These are phyloP conservation scores for Acromyrmex charruanus DNA, from an alignment of 1,140 invertebrate species.

Conservation along the genomic window DNA sequence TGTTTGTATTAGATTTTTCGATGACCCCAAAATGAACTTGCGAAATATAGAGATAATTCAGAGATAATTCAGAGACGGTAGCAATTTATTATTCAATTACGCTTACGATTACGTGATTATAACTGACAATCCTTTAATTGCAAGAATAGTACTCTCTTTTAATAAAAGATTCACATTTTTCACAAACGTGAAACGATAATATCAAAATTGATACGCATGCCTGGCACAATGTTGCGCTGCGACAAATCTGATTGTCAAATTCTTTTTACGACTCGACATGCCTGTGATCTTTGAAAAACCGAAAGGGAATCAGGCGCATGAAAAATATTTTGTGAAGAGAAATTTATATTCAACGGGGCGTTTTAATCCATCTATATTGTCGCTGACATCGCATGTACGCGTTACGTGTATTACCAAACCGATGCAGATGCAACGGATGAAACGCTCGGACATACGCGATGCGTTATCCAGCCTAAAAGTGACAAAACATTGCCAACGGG, in stretches of 20 bases:
- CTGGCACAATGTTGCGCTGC: slow-evolving; percentile 3
- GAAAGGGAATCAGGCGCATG: not conserved
- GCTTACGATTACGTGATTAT: not conserved
- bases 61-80: not conserved
- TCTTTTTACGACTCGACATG: slow-evolving; percentile 4
- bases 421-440: slow-evolving; percentile 35
- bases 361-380: slow-evolving; percentile 62
- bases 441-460: slow-evolving; percentile 35
- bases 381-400: slow-evolving; percentile 10
- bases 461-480: slow-evolving; percentile 53
- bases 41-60: not conserved
- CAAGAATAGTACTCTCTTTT: not conserved
- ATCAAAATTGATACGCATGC: not conserved
- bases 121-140: not conserved
- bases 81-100: not conserved
- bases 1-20: slow-evolving; percentile 3
- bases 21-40: not conserved
- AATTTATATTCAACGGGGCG: slow-evolving; percentile 50
- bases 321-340: slow-evolving; percentile 45
- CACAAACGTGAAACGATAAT: not conserved
- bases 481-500: slow-evolving; percentile 44
- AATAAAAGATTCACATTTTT: slow-evolving; percentile 12
- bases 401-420: slow-evolving; percentile 41
- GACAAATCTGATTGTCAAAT: slow-evolving; percentile 36
- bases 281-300: slow-evolving; percentile 37